Conservation (phyloP, 2,113 vertebrate species). For the Peromyscus leucopus region DNA sequence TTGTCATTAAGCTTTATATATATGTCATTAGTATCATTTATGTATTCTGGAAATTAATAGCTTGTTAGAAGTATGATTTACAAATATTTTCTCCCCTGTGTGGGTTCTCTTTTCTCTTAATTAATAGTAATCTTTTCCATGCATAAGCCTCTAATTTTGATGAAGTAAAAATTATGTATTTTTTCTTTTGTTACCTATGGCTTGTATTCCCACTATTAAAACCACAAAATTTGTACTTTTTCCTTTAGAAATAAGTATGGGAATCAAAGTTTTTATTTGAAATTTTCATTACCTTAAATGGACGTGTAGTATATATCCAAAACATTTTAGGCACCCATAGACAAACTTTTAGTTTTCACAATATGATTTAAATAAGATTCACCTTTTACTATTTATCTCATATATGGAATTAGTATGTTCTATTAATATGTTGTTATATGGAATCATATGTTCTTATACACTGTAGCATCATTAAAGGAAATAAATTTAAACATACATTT, state of each 20-base stretch:
- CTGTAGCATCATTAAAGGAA: constrained; percentile 40
- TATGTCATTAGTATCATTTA: neutral
- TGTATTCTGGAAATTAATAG: neutral
- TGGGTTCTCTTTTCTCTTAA: constrained; percentile 11
- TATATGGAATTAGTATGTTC: constrained; percentile 3
- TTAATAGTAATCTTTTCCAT: neutral
- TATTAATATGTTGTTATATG: constrained; percentile 16
- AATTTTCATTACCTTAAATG: constrained; percentile 42
- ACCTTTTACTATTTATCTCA: constrained; percentile 29
- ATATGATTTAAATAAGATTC: constrained; percentile 3
- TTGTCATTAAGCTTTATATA: neutral
- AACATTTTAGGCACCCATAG: constrained; percentile 40
- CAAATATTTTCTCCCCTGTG: neutral
- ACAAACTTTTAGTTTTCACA: constrained; percentile 30
- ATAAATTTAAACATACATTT: constrained; percentile 15
- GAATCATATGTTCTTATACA: neutral
- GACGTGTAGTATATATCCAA: neutral
- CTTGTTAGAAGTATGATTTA: neutral
- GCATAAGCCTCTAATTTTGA: constrained; percentile 34
- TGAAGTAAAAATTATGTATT: constrained; percentile 2
- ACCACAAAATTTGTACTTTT: constrained; percentile 20
- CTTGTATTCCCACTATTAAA: constrained; percentile 35
- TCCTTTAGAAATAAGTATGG: constrained; percentile 42
- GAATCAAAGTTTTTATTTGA: constrained; percentile 46
- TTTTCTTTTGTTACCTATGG: constrained; percentile 42